Conservation (phyloP, 2,797 vertebrate genomes). For the Synanceia verrucosa region DNA sequence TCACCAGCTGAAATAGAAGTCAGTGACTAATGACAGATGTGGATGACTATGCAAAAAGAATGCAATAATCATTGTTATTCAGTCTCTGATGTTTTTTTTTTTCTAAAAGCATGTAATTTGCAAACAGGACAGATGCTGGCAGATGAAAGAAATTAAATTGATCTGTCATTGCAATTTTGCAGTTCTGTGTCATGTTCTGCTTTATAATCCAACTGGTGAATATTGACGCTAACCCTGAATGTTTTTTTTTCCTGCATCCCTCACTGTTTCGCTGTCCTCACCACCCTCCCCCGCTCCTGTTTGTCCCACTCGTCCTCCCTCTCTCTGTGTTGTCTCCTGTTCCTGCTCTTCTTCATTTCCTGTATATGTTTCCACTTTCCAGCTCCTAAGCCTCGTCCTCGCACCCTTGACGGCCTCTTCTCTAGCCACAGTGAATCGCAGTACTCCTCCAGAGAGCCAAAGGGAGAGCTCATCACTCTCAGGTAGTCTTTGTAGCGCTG, state of each 20-base stretch:
- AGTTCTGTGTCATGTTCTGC: constrained; percentile 18
- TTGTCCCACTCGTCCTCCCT: constrained; percentile 16
- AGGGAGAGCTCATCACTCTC: constrained; percentile 89
- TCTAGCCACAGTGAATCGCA: constrained; percentile 96
- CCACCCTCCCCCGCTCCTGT: constrained; percentile 16
- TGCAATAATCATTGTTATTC: neutral
- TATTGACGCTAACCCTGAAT: neutral
- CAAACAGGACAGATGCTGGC: neutral
- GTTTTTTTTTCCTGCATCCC: neutral
- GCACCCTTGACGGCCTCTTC: constrained; percentile 77
- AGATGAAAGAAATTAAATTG: neutral
- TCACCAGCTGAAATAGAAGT: neutral
- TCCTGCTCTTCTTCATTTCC: constrained; percentile 94
- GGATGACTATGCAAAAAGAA: neutral
- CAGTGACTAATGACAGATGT: neutral
- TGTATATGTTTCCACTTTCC: constrained; percentile 98
- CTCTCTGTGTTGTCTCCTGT: constrained; percentile 85
- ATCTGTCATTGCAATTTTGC: constrained; percentile 24
- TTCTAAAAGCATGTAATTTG: neutral
- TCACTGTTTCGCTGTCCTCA: constrained; percentile 43
- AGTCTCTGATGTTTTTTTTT: neutral
- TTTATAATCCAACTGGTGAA: constrained; percentile 1
- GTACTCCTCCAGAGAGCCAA: constrained; percentile 93
- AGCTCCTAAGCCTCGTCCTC: constrained; percentile 81
- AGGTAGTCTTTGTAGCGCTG: constrained; percentile 96